Evolutionary conservation across 2,113 vertebrate genomes (phyloP).

Genomic region (Laticauda colubrina): DNA sequence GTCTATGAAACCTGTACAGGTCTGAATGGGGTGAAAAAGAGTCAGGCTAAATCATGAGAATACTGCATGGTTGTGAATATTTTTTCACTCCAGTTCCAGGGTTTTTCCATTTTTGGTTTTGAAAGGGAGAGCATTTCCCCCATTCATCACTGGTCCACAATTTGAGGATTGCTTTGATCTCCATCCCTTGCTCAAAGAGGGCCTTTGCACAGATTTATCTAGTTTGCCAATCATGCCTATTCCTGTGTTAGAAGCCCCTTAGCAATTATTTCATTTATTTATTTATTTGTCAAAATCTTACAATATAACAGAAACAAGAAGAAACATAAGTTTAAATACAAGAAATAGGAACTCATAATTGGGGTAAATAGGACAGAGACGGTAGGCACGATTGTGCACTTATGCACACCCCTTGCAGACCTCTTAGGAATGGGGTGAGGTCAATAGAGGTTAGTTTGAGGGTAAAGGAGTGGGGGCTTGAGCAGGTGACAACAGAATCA

Average conservation of each 20-base stretch:
- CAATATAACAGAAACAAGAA: too few relatives aligned
- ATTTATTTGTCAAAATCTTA: too few relatives aligned
- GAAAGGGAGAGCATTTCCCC: neutral
- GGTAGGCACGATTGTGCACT: too few relatives aligned
- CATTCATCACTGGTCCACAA: neutral
- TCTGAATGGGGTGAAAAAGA: neutral
- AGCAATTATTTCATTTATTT: neutral
- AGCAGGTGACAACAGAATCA: too few relatives aligned
- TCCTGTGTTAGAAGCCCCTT: neutral
- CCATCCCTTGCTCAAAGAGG: neutral
- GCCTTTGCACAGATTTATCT: neutral
- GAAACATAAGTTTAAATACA: too few relatives aligned
- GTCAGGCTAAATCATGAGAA: neutral
- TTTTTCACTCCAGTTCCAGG: neutral
- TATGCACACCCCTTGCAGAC: too few relatives aligned
- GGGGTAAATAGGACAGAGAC: too few relatives aligned
- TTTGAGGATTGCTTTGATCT: neutral
- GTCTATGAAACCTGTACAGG: neutral
- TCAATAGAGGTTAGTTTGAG: too few relatives aligned
- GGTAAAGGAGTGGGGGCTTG: too few relatives aligned
- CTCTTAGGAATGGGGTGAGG: too few relatives aligned
- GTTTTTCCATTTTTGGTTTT: neutral
- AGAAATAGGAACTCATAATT: too few relatives aligned
- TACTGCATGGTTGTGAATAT: neutral
- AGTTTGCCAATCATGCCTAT: neutral